phyloP scores from a whole-genome alignment of 2,797 vertebrate species.

The Crocodylus rhombifer region DNA sequence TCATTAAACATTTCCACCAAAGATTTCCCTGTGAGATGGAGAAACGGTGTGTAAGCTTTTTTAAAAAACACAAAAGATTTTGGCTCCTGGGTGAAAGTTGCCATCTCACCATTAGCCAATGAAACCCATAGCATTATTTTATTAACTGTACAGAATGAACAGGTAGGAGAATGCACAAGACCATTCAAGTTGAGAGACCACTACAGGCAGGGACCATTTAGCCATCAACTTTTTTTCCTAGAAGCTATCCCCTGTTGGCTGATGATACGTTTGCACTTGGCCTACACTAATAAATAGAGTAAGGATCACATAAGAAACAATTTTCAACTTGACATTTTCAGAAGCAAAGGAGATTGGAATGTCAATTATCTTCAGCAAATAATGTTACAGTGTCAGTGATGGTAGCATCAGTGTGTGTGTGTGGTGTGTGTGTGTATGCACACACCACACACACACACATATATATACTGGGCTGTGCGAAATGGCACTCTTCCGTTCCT shows the following conservation, averaged over 20 bases:
- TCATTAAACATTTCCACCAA: constrained; percentile 68
- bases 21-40: background rate
- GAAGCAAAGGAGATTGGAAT: background rate
- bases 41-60: constrained; percentile 42
- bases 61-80: background rate
- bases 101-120: accelerated
- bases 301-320: background rate
- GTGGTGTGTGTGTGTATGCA: too few species aligned
- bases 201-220: background rate
- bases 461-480: too few species aligned
- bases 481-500: too few species aligned
- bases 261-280: background rate
- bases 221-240: background rate
- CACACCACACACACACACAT: too few species aligned
- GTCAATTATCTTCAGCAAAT: background rate
- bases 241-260: background rate
- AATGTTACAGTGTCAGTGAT: background rate
- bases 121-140: background rate
- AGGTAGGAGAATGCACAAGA: accelerated
- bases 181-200: accelerated
- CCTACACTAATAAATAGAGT: accelerated
- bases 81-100: background rate
- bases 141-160: background rate
- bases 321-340: background rate
- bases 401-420: background rate